These are phyloP conservation scores for Paratilapia polleni DNA, from an alignment of 2,113 vertebrate species.

Conservation along the genomic window DNA sequence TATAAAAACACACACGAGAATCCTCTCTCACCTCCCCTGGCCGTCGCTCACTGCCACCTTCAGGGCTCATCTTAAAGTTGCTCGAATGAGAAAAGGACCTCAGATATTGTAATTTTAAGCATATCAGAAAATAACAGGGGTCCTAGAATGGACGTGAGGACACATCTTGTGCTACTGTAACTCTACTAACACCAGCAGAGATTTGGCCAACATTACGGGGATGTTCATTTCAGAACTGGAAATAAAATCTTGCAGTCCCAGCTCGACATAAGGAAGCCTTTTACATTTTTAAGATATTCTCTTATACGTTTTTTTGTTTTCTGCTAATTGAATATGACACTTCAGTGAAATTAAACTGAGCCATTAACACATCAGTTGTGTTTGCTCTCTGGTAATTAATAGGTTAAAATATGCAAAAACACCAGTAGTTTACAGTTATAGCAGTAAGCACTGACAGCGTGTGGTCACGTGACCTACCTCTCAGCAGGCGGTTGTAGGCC, in stretches of 20 bases:
- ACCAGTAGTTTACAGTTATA: neutral
- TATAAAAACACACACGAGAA: no score
- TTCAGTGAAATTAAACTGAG: neutral
- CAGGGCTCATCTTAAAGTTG: neutral
- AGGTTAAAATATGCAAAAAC: neutral
- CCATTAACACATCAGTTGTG: neutral
- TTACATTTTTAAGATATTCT: neutral
- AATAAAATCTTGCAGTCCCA: neutral
- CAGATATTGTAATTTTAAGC: neutral
- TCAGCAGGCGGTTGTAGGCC: conserved; percentile 84
- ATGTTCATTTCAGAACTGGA: neutral
- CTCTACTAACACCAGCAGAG: no score
- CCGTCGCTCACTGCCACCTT: neutral
- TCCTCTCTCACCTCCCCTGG: neutral
- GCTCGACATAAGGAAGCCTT: neutral
- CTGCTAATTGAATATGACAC: no score
- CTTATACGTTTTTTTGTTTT: no score
- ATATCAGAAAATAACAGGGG: neutral
- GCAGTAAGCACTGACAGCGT: neutral
- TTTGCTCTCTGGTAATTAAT: neutral
- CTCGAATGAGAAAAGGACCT: neutral
- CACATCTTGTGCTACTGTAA: neutral
- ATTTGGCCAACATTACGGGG: neutral
- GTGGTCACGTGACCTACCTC: conserved; percentile 64
- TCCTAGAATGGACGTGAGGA: neutral